Percentiles rank a stretch among this genome's conserved stretches.
phyloP scores from a whole-genome alignment of 2,888 invertebrate species.

The Lasioglossum zephyrum region DNA sequence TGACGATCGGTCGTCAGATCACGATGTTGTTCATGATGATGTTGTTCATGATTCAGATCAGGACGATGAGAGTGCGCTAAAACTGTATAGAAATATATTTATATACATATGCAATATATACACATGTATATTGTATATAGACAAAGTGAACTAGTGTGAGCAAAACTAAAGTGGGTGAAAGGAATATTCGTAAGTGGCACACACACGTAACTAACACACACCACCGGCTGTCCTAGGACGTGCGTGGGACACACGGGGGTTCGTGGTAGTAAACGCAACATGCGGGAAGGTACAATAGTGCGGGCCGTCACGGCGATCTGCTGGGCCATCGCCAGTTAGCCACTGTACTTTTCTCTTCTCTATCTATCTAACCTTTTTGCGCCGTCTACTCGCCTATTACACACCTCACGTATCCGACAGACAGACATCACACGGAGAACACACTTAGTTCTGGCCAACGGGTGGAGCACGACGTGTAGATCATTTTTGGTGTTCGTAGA shows the following conservation, averaged over 20 bases:
- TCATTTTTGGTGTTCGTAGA: neutral
- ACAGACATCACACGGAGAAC: neutral
- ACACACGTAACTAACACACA: slow-evolving; percentile 55
- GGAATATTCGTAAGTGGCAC: slow-evolving; percentile 64
- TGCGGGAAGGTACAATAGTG: slow-evolving; percentile 75
- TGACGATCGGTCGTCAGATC: neutral
- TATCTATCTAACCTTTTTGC: slow-evolving; percentile 56
- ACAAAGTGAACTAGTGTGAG: slow-evolving; percentile 1
- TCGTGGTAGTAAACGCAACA: slow-evolving; percentile 73
- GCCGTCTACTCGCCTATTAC: neutral
- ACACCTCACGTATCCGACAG: neutral
- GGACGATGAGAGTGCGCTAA: slow-evolving; percentile 18
- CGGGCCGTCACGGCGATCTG: slow-evolving; percentile 71
- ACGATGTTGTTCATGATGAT: slow-evolving; percentile 6
- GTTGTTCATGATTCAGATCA: slow-evolving; percentile 3
- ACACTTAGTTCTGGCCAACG: neutral
- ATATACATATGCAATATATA: neutral
- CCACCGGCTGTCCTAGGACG: slow-evolving; percentile 66
- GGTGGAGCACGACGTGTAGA: slow-evolving; percentile 1
- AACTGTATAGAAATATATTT: neutral
- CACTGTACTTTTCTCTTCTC: slow-evolving; percentile 73
- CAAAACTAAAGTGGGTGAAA: slow-evolving; percentile 38
- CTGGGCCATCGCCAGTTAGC: slow-evolving; percentile 75
- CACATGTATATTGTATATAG: too few species aligned
- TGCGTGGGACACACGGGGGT: slow-evolving; percentile 66